Evolutionary conservation across 2,113 vertebrate genomes (phyloP).

Genomic region (Daphoenositta chrysoptera): DNA sequence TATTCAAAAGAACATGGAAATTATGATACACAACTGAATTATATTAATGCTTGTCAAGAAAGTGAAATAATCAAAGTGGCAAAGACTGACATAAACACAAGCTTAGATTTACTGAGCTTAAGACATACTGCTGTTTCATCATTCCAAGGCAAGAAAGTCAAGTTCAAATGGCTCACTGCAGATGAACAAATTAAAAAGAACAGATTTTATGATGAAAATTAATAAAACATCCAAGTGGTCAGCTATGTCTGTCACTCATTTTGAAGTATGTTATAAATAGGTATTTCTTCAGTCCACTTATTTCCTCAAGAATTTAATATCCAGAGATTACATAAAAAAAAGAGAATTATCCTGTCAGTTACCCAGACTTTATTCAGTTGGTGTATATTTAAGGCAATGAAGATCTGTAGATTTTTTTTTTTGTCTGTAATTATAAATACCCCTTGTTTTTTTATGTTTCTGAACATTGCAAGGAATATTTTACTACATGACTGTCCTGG

Average conservation of each 20-base stretch:
- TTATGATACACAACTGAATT: background rate
- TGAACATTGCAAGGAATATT: background rate
- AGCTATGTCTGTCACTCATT: background rate
- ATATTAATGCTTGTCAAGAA: background rate
- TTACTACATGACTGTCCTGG: background rate
- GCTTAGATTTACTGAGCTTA: background rate
- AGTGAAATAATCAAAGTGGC: background rate
- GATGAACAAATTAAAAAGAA: constrained; percentile 71
- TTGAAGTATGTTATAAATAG: background rate
- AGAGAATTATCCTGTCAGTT: background rate
- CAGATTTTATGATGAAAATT: constrained; percentile 73
- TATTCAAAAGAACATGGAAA: constrained; percentile 19
- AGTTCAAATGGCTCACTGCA: background rate
- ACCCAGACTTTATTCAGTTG: constrained; percentile 1
- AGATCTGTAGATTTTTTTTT: constrained; percentile 39
- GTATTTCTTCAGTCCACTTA: background rate
- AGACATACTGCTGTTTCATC: background rate
- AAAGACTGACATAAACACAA: background rate
- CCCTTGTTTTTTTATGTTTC: background rate
- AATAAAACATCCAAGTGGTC: background rate
- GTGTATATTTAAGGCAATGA: constrained; percentile 64
- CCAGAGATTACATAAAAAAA: background rate
- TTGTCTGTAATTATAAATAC: background rate
- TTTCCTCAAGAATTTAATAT: background rate
- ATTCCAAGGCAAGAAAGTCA: background rate